phyloP scores from a whole-genome alignment of 2,888 invertebrate genomes.

The Panopea generosa region DNA sequence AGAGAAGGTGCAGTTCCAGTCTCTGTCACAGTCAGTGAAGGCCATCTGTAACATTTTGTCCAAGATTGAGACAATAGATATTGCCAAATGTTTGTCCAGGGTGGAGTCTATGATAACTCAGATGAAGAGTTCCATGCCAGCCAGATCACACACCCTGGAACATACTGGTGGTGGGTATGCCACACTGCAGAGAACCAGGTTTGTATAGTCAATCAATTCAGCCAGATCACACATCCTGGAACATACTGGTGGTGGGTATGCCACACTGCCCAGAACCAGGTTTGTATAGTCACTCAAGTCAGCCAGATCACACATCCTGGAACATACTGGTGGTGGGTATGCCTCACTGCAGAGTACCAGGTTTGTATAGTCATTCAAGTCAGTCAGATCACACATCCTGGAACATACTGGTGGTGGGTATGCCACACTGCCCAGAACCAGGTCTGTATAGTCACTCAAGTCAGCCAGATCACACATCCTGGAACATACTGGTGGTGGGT shows the following conservation, averaged over 20 bases:
- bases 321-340: conserved; percentile 52
- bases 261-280: conserved; percentile 56
- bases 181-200: conserved; percentile 56
- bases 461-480: conserved; percentile 25
- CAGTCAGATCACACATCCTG: conserved; percentile 24
- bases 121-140: conserved; percentile 31
- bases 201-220: conserved; percentile 8
- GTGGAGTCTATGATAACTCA: conserved; percentile 72
- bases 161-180: conserved; percentile 56
- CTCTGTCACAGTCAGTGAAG: conserved; percentile 95
- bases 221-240: conserved; percentile 32
- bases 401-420: conserved; percentile 55
- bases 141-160: conserved; percentile 32
- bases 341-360: conserved; percentile 52
- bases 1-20: conserved; percentile 86
- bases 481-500: conserved; percentile 52
- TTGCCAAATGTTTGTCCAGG: conserved; percentile 91
- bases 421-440: conserved; percentile 55
- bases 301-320: conserved; percentile 15
- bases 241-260: conserved; percentile 54
- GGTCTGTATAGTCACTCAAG: conserved; percentile 41
- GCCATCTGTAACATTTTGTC: conserved; percentile 95
- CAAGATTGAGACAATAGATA: conserved; percentile 94
- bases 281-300: conserved; percentile 23
- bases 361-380: too few species aligned